Base-by-base conservation (phyloP, 2,888 invertebrate species). In the Aquatica leii region DNA sequence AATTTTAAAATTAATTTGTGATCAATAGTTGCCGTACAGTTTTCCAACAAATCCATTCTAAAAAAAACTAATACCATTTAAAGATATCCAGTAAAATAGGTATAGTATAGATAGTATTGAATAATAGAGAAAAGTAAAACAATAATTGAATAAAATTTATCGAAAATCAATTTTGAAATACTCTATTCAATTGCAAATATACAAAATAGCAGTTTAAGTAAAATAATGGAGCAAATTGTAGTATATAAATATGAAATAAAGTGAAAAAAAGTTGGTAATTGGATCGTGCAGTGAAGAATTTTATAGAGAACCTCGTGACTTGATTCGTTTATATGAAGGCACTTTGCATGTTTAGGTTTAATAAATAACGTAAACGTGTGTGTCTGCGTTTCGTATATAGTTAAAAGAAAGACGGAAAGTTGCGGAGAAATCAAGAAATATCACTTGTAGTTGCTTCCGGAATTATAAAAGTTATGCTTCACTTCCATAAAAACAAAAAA, bases 271-370 rank as follows among this genome's bases (percentile, higher is more conserved):
- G 51, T 51, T 53, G 18, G 52, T 65, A 68, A 59, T 69, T 69
- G 60, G 63, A 60, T 59, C 59, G 54, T 56, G 63, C 58, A 60
- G 60, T 67, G 61, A 65, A 66, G 64, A 68, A 56, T 65, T 52
- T 57, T 65, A 63, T 58, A 60, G 63, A 55, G 64, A 63, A 57
- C 65, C 68, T 61, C 69, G 68, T 65, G 67, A 69, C 67, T 65
- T 52, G 68, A 67, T 70, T 68, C 65, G 61, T 61, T 70, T 70
- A 68, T 70, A 67, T 64, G 65, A 62, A 52, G 65, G 59, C 65
- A 65, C 60, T 66, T 66, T 66, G 66, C 66, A 63, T 66, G 66
- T 61, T 58, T 66, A 48, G 50, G 58, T 48, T 37, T 53, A 66
- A 63, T 66, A 66, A 66, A 66, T 66, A 66, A 63, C 60, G 35